A percentile compares a stretch with the other conserved stretches of the same genome.
Conservation (phyloP, 92 coral and sea anemone genomes). For the Zoanthus gigantus region DNA sequence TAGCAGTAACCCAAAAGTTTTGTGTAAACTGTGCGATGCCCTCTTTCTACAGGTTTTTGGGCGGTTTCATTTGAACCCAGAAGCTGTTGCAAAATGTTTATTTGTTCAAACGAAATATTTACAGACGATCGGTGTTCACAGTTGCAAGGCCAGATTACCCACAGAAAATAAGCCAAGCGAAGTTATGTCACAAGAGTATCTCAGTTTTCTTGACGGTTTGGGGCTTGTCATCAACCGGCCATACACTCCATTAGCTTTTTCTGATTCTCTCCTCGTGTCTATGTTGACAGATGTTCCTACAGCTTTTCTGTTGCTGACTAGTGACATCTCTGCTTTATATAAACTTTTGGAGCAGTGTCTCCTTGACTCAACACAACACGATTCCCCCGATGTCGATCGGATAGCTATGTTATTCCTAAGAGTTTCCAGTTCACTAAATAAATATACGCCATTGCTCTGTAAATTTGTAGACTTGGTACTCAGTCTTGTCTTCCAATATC, state of each 20-base stretch:
- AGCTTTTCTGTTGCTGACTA: neutral
- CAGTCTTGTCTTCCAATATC: conserved; percentile 41
- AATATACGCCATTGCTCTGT: conserved; percentile 34
- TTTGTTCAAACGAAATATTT: conserved; percentile 10
- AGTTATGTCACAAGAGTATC: conserved; percentile 19
- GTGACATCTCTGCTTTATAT: conserved; percentile 8
- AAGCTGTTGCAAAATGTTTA: conserved; percentile 19
- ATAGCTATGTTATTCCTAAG: conserved; percentile 64
- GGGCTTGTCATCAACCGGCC: conserved; percentile 8
- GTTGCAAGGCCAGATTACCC: neutral
- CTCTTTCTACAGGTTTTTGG: conserved; percentile 31
- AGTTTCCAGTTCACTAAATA: conserved; percentile 40
- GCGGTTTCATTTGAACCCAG: conserved; percentile 5
- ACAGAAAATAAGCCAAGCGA: neutral
- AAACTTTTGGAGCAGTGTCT: conserved; percentile 28
- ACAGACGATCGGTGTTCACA: neutral
- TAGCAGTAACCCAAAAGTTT: conserved; percentile 31
- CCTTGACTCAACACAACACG: neutral
- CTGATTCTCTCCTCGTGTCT: neutral
- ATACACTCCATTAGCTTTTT: conserved; percentile 28
- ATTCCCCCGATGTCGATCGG: conserved; percentile 55
- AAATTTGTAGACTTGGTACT: conserved; percentile 59
- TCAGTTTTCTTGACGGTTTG: conserved; percentile 31
- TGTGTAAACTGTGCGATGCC: conserved; percentile 43
- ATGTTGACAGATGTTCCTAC: neutral